Evolutionary conservation across 1,140 invertebrate genomes (phyloP), one percentile per base, ranked within the genome.

Genomic region (Diplogasteroides magnus): DNA sequence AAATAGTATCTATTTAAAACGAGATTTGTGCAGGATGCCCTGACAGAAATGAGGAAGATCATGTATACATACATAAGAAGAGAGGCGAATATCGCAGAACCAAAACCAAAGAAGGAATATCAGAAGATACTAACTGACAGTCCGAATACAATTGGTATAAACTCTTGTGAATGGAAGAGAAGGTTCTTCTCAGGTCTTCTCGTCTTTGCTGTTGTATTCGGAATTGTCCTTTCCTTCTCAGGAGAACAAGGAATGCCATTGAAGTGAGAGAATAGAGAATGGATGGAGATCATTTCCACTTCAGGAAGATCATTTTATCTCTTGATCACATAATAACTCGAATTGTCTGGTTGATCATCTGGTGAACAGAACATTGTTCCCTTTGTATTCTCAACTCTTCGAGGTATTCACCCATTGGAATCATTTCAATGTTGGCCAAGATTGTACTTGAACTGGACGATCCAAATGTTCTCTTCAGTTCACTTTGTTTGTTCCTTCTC

Each of bases 1-100:
- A 63, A 63, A 63, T 23, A 3, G 61, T 63, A 28, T 63, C 31
- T 63, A 14, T 63, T n/a, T 63, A 56, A 56, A 56, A n/a, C n/a
- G n/a, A n/a, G n/a, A n/a, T n/a, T n/a, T n/a, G n/a, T n/a, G n/a
- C 37, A 48, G 37, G 19, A 48, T 48, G 6, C 37, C 6, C 6
- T 48, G 37, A 19, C 37, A 48, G 37, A 48, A 19, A 48, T 6
- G 19, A 48, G 37, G 19, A 48, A 6, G 37, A 48, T 48, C 37
- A 48, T n/a, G n/a, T n/a, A 48, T 48, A 11, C 37, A 48, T 48
- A 6, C 6, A 48, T 48, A 11, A 19, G 37, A 48, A 48, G 37
- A 19, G 37, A 48, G 19, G 19, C 19, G 37, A 48, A 48, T 48
- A 19, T 11, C 6, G 19, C 19, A 19, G 37, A 19, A 48, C 6